A percentile compares a stretch with the other conserved stretches of the same genome.
Evolutionary conservation across 2,888 invertebrate species (phyloP).

Genomic region (Drosophila peninsularis): DNA sequence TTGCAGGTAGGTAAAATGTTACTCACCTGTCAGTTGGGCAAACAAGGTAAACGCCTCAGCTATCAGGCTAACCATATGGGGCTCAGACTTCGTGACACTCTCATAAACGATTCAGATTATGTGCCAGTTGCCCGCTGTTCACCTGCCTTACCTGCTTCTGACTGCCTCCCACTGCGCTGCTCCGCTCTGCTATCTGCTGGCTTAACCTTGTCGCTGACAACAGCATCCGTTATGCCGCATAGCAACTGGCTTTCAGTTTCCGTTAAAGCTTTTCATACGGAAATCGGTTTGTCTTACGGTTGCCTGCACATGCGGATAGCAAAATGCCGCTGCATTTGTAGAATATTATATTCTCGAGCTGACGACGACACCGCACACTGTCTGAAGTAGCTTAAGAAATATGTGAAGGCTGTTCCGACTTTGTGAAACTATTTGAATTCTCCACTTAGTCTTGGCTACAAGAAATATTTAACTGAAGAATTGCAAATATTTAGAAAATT

Average conservation of each 20-base stretch:
- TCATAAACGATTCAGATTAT: slow-evolving; percentile 59
- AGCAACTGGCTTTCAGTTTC: slow-evolving; percentile 40
- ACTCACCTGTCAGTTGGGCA: slow-evolving; percentile 69
- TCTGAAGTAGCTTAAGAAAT: slow-evolving; percentile 12
- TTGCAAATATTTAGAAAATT: too few relatives aligned
- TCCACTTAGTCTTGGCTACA: background rate
- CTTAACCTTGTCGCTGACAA: slow-evolving; percentile 69
- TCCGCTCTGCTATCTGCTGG: slow-evolving; percentile 17
- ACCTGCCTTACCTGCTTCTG: background rate
- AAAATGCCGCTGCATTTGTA: slow-evolving; percentile 60
- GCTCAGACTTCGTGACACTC: slow-evolving; percentile 32
- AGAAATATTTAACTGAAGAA: too few relatives aligned
- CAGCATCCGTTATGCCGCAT: slow-evolving; percentile 35
- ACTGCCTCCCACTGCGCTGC: background rate
- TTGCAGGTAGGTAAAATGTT: slow-evolving; percentile 47
- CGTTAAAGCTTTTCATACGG: slow-evolving; percentile 57
- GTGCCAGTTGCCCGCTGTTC: slow-evolving; percentile 39
- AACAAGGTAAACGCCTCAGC: slow-evolving; percentile 51
- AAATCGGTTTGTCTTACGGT: slow-evolving; percentile 76
- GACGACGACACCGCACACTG: background rate
- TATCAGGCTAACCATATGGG: slow-evolving; percentile 56
- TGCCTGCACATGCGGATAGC: slow-evolving; percentile 60
- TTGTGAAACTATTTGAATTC: background rate
- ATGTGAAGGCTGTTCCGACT: slow-evolving; percentile 10
- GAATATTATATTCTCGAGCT: slow-evolving; percentile 19